Evolutionary conservation across 2,113 vertebrate genomes (phyloP).

Genomic region (Peromyscus leucopus): DNA sequence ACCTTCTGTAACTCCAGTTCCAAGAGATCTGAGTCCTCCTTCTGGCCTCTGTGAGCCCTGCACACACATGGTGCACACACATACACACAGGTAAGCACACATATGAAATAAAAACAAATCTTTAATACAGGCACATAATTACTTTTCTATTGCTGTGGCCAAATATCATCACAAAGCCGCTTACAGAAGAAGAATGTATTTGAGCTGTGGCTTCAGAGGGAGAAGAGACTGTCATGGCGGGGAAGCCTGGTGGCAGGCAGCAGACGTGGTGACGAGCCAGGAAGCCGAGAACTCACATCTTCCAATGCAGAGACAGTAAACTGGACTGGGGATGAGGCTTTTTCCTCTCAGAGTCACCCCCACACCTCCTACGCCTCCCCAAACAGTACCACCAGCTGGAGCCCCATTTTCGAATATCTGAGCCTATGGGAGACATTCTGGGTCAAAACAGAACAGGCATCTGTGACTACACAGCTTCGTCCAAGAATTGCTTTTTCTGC

Average conservation of each 20-base stretch:
- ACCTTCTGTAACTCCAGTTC: too few species aligned
- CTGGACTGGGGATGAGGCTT: not conserved
- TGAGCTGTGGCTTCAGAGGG: too few species aligned
- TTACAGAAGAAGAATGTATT: too few species aligned
- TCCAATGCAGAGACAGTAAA: not conserved
- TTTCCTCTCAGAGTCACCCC: not conserved
- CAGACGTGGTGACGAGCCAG: not conserved
- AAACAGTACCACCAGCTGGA: not conserved
- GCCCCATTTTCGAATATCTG: not conserved
- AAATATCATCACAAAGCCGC: too few species aligned
- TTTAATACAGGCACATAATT: too few species aligned
- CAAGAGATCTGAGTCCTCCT: too few species aligned
- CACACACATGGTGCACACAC: too few species aligned
- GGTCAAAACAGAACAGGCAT: not conserved
- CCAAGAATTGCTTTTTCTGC: not conserved
- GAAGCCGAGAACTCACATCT: not conserved
- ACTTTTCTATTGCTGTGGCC: too few species aligned
- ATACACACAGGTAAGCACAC: too few species aligned
- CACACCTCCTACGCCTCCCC: not conserved
- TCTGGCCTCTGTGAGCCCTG: too few species aligned
- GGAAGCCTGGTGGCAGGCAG: not conserved
- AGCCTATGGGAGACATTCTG: not conserved
- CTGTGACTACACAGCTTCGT: not conserved
- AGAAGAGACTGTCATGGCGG: too few species aligned
- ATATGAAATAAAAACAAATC: too few species aligned